These are phyloP conservation scores for Cryptotermes secundus DNA, from an alignment of 1,140 invertebrate species.

Conservation along the genomic window DNA sequence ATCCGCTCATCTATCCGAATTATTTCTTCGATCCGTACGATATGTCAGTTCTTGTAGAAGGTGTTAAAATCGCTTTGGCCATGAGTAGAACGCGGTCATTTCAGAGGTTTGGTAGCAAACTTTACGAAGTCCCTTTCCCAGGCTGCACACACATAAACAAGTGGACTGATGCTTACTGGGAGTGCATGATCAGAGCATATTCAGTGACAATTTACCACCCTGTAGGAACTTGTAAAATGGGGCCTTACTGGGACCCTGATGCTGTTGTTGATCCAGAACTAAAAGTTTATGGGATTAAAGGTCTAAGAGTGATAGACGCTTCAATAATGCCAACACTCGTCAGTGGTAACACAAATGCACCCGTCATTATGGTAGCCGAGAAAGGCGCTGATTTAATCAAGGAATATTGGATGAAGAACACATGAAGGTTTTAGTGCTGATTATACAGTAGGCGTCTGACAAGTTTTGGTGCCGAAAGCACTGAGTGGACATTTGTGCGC, in stretches of 20 bases:
- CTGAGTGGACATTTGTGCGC: too few species aligned
- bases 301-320: conserved; percentile 80
- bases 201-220: conserved; percentile 85
- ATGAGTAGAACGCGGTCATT: conserved; percentile 73
- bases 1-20: conserved; percentile 91
- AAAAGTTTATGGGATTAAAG: conserved; percentile 72
- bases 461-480: too few species aligned
- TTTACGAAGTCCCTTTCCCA: conserved; percentile 68
- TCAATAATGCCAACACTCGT: conserved; percentile 83
- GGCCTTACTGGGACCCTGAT: conserved; percentile 75
- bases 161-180: conserved; percentile 75
- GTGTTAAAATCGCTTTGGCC: conserved; percentile 75
- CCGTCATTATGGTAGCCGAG: conserved; percentile 82
- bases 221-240: conserved; percentile 91
- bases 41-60: conserved; percentile 77
- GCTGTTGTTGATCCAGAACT: conserved; percentile 79
- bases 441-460: too few species aligned
- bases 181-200: conserved; percentile 80
- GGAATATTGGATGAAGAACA: conserved; percentile 72
- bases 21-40: conserved; percentile 82
- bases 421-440: conserved; percentile 42
- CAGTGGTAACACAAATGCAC: conserved; percentile 82
- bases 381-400: conserved; percentile 82
- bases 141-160: conserved; percentile 64
- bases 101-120: conserved; percentile 60